Evolutionary conservation across 1,140 invertebrate species (phyloP).

Genomic region (Reticulitermes speratus): DNA sequence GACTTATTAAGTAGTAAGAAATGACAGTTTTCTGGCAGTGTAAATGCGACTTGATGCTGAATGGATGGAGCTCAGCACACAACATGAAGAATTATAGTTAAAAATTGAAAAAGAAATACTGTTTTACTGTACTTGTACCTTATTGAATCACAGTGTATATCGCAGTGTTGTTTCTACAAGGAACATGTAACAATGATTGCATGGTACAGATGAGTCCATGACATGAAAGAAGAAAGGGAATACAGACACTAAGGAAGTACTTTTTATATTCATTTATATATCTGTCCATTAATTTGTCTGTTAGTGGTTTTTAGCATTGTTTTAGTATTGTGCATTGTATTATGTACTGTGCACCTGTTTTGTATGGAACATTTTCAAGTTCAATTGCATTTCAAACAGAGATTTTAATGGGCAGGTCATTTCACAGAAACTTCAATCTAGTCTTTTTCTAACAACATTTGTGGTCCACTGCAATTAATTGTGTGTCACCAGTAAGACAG

Average conservation of each 20-base stretch:
- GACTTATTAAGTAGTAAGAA: background rate
- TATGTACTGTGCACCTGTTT: background rate
- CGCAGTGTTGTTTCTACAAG: background rate
- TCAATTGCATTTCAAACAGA: background rate
- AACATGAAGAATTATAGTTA: background rate
- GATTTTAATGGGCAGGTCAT: constrained; percentile 25
- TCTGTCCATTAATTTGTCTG: background rate
- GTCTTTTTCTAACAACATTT: background rate
- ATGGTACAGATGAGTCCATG: background rate
- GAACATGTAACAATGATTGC: background rate
- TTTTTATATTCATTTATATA: background rate
- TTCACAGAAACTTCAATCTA: background rate
- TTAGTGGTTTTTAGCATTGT: constrained; percentile 1
- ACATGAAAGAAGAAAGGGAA: background rate
- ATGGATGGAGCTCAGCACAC: constrained; percentile 26
- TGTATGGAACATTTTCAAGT: constrained; percentile 3
- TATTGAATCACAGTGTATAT: constrained; percentile 21
- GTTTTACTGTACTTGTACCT: constrained; percentile 28
- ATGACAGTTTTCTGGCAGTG: constrained; percentile 7
- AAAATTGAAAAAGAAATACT: background rate
- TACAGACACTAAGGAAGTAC: background rate
- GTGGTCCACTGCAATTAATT: background rate
- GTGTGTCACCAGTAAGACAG: background rate
- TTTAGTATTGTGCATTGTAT: constrained; percentile 20
- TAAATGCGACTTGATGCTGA: constrained; percentile 25